These are phyloP conservation scores for Bombus terrestris DNA, from an alignment of 1,140 invertebrate species.

Conservation along the genomic window DNA sequence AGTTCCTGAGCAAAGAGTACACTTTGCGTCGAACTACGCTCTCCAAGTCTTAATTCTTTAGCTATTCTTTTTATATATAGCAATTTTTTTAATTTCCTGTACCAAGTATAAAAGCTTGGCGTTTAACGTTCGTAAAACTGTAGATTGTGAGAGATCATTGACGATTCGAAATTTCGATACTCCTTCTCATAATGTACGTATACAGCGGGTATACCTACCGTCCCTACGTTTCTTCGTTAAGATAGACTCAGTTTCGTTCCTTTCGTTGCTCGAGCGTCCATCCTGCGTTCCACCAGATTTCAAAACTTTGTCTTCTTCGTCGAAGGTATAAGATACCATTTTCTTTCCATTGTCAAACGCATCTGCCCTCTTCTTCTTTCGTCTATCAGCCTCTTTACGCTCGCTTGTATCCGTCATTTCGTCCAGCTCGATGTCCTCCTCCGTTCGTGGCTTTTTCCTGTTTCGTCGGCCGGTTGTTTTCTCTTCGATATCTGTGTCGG, in stretches of 20 bases:
- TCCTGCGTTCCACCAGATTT: conserved; percentile 12
- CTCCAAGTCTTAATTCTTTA: too few species aligned
- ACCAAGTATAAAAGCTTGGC: too few species aligned
- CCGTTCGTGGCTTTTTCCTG: not conserved
- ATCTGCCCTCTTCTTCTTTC: conserved; percentile 32
- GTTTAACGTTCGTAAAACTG: too few species aligned
- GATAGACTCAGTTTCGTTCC: not conserved
- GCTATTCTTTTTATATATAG: too few species aligned
- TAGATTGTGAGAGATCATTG: too few species aligned
- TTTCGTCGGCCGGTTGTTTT: not conserved
- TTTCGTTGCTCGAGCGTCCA: not conserved
- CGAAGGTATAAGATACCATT: not conserved
- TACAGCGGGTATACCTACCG: not conserved
- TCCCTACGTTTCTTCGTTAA: conserved; percentile 15
- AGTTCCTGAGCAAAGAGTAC: too few species aligned
- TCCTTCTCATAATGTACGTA: not conserved
- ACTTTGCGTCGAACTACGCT: too few species aligned
- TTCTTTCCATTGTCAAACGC: conserved; percentile 12
- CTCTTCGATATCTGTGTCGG: conserved; percentile 8
- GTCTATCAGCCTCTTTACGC: conserved; percentile 1
- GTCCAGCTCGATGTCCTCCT: not conserved
- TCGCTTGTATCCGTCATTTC: conserved; percentile 8
- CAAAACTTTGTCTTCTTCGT: conserved; percentile 42
- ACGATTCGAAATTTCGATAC: too few species aligned
- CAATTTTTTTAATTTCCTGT: too few species aligned